Percentiles rank a stretch among this genome's conserved stretches.
phyloP scores from a whole-genome alignment of 2,113 vertebrate genomes.

The Oreocharis arfaki region DNA sequence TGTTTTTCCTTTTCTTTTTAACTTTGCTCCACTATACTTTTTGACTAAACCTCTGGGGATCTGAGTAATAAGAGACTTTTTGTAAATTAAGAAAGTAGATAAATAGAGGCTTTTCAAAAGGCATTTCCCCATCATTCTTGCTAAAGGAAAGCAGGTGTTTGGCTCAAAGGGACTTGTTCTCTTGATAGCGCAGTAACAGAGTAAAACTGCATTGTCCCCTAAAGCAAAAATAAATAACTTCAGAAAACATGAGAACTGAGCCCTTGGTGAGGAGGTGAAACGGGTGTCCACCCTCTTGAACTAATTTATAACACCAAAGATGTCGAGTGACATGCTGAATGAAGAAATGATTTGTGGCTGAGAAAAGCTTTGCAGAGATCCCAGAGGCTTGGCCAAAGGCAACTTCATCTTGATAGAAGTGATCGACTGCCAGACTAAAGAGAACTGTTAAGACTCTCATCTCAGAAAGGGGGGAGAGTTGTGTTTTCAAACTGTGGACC shows the following conservation, averaged over 20 bases:
- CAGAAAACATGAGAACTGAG: constrained; percentile 42
- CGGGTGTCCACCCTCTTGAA: constrained; percentile 23
- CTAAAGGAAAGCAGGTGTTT: constrained; percentile 62
- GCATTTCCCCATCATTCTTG: constrained; percentile 6
- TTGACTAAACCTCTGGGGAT: neutral
- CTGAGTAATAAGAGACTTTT: constrained; percentile 1
- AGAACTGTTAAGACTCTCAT: neutral
- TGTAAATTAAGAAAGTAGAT: constrained; percentile 26
- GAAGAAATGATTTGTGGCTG: constrained; percentile 45
- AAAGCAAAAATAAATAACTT: constrained; percentile 60
- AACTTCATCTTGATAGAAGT: neutral
- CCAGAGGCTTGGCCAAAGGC: constrained; percentile 32
- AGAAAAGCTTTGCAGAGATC: constrained; percentile 35
- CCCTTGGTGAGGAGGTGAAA: constrained; percentile 22
- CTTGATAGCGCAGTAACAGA: neutral
- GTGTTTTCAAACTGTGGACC: neutral
- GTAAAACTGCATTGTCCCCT: constrained; percentile 39
- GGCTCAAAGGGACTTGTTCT: constrained; percentile 53
- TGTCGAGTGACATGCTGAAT: constrained; percentile 22
- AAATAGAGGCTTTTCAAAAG: constrained; percentile 26
- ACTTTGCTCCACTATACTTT: neutral
- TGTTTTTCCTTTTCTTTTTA: neutral
- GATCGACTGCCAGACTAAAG: neutral
- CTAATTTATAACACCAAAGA: constrained; percentile 57
- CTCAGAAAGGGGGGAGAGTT: neutral